Evolutionary conservation across 2,888 invertebrate species (phyloP), one percentile per base, ranked within the genome.

Genomic region (Caenorhabditis uteleia): DNA sequence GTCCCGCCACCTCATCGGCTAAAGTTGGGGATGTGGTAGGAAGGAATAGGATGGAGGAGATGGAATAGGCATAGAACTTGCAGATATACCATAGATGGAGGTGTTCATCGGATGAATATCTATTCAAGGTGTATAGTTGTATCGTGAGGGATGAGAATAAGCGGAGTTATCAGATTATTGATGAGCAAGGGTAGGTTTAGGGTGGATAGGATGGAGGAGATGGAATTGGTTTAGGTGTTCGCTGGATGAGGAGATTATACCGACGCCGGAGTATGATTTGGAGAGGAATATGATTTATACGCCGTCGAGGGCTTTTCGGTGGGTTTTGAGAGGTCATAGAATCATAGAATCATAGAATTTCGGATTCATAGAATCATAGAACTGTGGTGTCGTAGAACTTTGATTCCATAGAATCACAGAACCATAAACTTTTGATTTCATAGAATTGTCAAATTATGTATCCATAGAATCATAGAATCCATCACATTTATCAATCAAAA

Each of bases 221-320:
- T 34, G n/a, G n/a, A 5, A 12, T 34, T 34, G 34, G n/a, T 8
- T 34, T 5, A 61, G 67, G 16, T 73, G 73, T 23, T 73, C 73
- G 8, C 47, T 73, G 14, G 73, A 73, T 40, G 73, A 73, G 40
- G 68, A 70, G 8, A 70, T 73, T 18, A 53, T 73, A 7, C 73
- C 70, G 7, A 70, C 70, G 20, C 66, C 68, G 4, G 65, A 68
- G 25, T 73, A 73, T 38, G 70, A 70, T 46, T 18, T 56, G 18
- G 48, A 58, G 6, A 54, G 62, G 18, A 60, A 58, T 5, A 36
- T 70, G 18, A 67, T 66, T 26, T 70, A 60, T 39, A 60, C 68
- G n/a, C 68, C 70, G 16, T 62, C 65, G 2, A 55, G 56, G 25
- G 70, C 73, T 12, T 73, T 73, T 43, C 27, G 68, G 68, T 72